Base-by-base conservation (phyloP, 2,888 invertebrate species). In the Drosophila engyochracea region DNA sequence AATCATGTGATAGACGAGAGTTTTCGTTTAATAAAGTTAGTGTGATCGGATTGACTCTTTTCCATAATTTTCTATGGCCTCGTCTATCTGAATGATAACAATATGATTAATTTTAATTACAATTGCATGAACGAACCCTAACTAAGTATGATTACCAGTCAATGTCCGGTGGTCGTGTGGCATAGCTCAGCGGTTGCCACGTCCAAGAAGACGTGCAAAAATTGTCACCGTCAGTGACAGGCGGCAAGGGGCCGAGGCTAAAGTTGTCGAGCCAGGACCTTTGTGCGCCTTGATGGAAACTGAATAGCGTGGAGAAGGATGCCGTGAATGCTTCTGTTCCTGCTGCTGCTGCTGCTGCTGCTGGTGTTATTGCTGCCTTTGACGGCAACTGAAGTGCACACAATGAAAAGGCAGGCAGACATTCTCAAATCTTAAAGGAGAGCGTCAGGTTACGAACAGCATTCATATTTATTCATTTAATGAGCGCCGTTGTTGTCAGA, bases 201-300 rank as follows among this genome's bases (percentile, higher is more conserved):
- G 85, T 72, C 83, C 76, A 35, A 57, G 62, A n/a, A 76, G 81
- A 74, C 74, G 85, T 90, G 85, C 67, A 73, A 90, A 85, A 85
- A 90, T 88, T 86, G 90, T 85, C 85, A 81, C 85, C 90, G 70
- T 60, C 90, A 90, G 75, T 71, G 79, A 73, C 83, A 85, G 82
- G 55, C 54, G n/a, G 51, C 35, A 22, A 22, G 47, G 47, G 16
- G 16, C 16, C 57, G 28, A 25, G 10, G 41, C 22, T 33, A 44
- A 44, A 53, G 44, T 53, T 53, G 37, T 53, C 44, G 30, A 16
- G 35, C 39, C 61, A 55, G 62, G 39, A 39, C 37, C 37, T 31
- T 28, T 53, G 22, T 51, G 49, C 39, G 39, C 4, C 70, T 30
- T 28, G n/a, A 31, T 54, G 30, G 16, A n/a, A 28, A 25, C 33